phyloP scores from a whole-genome alignment of 2,888 invertebrate genomes.

The Melieria picta region DNA sequence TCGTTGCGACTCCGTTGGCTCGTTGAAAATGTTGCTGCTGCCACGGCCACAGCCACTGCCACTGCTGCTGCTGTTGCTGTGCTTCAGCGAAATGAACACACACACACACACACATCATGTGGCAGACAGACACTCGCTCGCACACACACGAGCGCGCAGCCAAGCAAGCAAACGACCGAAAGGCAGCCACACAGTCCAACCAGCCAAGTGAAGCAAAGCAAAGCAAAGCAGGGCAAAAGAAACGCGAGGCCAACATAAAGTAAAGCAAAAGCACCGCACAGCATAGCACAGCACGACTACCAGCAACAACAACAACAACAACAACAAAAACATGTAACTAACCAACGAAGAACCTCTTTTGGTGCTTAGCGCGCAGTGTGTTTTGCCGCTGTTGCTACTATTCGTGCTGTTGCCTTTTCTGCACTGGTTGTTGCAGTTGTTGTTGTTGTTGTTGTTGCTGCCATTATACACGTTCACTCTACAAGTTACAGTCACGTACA shows the following conservation, averaged over 20 bases:
- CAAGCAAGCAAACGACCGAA: background rate
- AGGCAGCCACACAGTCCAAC: background rate
- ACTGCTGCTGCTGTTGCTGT: slow-evolving; percentile 43
- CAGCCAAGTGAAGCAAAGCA: background rate
- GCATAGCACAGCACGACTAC: too few relatives aligned
- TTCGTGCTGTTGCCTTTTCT: background rate
- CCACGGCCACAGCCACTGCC: slow-evolving; percentile 7
- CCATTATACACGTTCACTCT: slow-evolving; percentile 11
- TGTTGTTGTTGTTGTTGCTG: slow-evolving; percentile 14
- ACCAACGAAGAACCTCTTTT: background rate
- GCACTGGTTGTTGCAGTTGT: background rate
- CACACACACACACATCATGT: slow-evolving; percentile 34
- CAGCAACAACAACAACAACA: too few relatives aligned
- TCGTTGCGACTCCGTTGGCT: slow-evolving; percentile 63
- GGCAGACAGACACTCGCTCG: slow-evolving; percentile 23
- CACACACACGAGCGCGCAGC: slow-evolving; percentile 8
- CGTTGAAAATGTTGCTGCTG: slow-evolving; percentile 38
- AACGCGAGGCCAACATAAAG: background rate
- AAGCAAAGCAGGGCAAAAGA: background rate
- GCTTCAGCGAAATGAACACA: slow-evolving; percentile 34
- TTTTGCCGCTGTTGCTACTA: background rate
- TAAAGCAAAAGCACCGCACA: too few relatives aligned
- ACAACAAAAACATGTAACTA: background rate
- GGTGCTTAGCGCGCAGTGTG: too few relatives aligned
- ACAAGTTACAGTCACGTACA: slow-evolving; percentile 15